Base-by-base conservation (phyloP, 2,113 vertebrate species). In the Aix galericulata region DNA sequence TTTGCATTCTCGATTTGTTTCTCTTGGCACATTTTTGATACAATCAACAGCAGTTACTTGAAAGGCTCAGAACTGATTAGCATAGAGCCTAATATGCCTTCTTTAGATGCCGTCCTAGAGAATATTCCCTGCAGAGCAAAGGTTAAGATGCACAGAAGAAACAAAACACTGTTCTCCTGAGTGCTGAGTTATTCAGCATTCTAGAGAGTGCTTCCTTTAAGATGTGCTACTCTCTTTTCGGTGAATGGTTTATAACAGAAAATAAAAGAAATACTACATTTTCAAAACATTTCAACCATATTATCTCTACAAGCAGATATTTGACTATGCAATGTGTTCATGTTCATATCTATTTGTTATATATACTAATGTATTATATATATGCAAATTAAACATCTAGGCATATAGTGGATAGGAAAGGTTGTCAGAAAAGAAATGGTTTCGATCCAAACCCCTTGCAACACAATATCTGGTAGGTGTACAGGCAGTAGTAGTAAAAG, bases 21-120 rank as follows among this genome's bases (percentile, higher is more conserved):
- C 94, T 97, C 87, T 96, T 96, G 94, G 95, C 95, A 96, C 69
- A 94, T 84, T 97, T 97, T 96, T 96, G 92, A 94, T 96, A 95
- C 81, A 97, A 96, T 95, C 94, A 91, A 81, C 91, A 95, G 90
- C 95, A 89, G 82, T 94, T 95, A 96, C 92, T 96, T 97, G 93
- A 96, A 97, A 97, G 87, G 59, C 82, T 85, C 86, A 93, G 60
- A 46, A 69, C 72, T 96, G 73, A 97, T 98, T 97, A 98, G 95
- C 94, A 97, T 96, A 96, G 91, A 96, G 85, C 93, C 85, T 95
- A 97, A 95, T 96, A 50, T 79, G 78, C 96, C 94, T 96, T 82
- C 82, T 93, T 95, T 69, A 93, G 91, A 93, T 94, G 83, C 90
- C 10, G 8, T 96, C 93, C 88, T 92, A 58, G 87, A 95, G 92